Percentiles rank a stretch among this genome's conserved stretches.
These are phyloP conservation scores for Serilophus lunatus DNA, from an alignment of 2,113 vertebrate genomes.

Conservation along the genomic window DNA sequence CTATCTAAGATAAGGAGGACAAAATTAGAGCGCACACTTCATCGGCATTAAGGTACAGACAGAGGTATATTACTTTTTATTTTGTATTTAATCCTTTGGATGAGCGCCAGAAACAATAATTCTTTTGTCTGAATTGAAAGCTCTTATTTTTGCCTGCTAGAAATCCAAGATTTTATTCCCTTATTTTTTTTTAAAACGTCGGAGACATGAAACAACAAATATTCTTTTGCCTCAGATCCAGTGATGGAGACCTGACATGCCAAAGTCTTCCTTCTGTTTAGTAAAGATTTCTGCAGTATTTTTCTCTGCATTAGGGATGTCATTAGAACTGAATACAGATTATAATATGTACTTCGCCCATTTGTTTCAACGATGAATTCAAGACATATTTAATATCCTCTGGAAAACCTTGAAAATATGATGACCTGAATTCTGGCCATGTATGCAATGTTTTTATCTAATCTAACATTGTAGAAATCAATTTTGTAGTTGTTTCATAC, in stretches of 20 bases:
- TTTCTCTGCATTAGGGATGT: background rate
- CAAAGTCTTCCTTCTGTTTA: background rate
- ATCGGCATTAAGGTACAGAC: background rate
- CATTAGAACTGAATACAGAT: background rate
- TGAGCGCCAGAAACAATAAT: slow-evolving; percentile 3
- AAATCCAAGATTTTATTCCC: background rate
- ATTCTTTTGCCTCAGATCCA: background rate
- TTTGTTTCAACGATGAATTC: background rate
- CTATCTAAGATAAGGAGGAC: background rate
- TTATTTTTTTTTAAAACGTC: background rate
- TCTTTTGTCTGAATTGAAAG: slow-evolving; percentile 33
- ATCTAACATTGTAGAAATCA: background rate
- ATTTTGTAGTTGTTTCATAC: background rate
- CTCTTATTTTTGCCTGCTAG: slow-evolving; percentile 10
- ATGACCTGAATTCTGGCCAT: background rate
- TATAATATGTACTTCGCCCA: background rate
- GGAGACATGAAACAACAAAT: background rate
- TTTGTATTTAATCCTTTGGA: slow-evolving; percentile 11
- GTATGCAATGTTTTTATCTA: background rate
- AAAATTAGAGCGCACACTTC: background rate
- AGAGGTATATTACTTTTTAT: background rate
- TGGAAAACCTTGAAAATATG: background rate
- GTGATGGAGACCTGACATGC: background rate
- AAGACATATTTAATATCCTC: background rate
- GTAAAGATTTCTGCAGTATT: background rate